Base-by-base conservation (phyloP, 2,113 vertebrate species). In the Cyprinodon brontotheroides region DNA sequence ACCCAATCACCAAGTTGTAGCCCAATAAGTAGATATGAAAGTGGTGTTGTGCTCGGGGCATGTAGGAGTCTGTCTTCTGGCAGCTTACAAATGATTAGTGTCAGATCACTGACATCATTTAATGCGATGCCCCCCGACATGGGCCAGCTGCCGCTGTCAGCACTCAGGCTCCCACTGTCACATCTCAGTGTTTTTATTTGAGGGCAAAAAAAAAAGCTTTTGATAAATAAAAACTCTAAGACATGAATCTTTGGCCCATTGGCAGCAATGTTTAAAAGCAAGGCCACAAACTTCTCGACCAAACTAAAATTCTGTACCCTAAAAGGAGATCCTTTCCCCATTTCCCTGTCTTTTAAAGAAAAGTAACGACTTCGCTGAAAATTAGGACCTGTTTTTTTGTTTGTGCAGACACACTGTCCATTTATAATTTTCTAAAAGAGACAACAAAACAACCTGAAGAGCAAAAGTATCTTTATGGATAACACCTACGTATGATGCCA, bases 31-130 rank as follows among this genome's bases (percentile, higher is more conserved):
- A 45, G 68, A 80, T 65, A 78, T 3, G 29, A 39, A 77, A 72
- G 67, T 72, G 79, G 83, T 29, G 36, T 61, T 40, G 53, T 38
- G 74, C 67, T 74, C 14, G 66, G 74, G 81, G 79, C 78, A 85
- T 80, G 83, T 79, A 61, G 65, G 72, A 57, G 77, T 64, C 69
- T 70, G 65, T 67, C 74, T 79, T 66, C 77, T 77, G 70, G 76
- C 72, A 82, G 63, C 50, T 70, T 71, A 65, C 72, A 76, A 78
- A 85, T 66, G 80, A 87, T 88, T 80, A 82, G 78, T 66, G 85
- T 91, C 88, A 88, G 61, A 79, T 84, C 79, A 66, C 59, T 83
- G 82, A 88, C 77, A 84, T 76, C 61, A 78, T 75, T 67, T 76
- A 43, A 74, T 77, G 82, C 65, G 80, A 84, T 64, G 67, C 43